phyloP scores from a whole-genome alignment of 2,797 vertebrate genomes.

The Intellagama lesueurii region DNA sequence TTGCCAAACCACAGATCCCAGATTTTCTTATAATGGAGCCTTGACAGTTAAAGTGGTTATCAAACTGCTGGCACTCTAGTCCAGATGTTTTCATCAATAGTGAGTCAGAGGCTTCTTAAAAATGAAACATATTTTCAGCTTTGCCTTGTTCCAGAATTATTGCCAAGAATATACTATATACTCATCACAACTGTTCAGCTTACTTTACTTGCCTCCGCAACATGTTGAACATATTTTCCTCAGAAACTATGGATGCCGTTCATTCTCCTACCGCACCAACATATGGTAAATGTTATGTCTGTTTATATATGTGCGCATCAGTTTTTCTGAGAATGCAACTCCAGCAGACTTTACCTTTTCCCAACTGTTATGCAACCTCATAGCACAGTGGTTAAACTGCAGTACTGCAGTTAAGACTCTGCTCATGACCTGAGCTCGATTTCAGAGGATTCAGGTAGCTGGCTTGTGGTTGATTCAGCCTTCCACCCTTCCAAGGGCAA shows the following conservation, averaged over 20 bases:
- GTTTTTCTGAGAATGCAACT: neutral
- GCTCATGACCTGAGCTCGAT: no score
- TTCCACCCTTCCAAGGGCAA: no score
- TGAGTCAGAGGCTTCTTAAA: slow-evolving; percentile 19
- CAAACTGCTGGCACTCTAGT: neutral
- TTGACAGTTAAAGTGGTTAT: neutral
- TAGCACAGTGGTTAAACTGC: no score
- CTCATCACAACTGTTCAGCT: slow-evolving; percentile 47
- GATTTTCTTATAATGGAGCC: neutral
- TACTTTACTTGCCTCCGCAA: slow-evolving; percentile 51
- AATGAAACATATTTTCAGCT: slow-evolving; percentile 31
- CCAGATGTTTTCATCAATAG: slow-evolving; percentile 3
- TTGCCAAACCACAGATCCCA: neutral
- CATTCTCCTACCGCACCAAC: slow-evolving; percentile 49
- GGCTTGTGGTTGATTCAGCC: no score
- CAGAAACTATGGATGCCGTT: slow-evolving; percentile 51
- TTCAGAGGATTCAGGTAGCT: no score
- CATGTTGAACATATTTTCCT: slow-evolving; percentile 54
- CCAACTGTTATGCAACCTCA: neutral
- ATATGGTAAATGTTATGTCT: slow-evolving; percentile 18
- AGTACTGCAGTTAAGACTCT: no score
- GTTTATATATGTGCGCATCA: neutral
- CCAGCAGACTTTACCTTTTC: neutral
- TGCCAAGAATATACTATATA: slow-evolving; percentile 27
- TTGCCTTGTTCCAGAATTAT: slow-evolving; percentile 14